Evolutionary conservation across 2,797 vertebrate genomes (phyloP).

Genomic region (Salmo trutta): DNA sequence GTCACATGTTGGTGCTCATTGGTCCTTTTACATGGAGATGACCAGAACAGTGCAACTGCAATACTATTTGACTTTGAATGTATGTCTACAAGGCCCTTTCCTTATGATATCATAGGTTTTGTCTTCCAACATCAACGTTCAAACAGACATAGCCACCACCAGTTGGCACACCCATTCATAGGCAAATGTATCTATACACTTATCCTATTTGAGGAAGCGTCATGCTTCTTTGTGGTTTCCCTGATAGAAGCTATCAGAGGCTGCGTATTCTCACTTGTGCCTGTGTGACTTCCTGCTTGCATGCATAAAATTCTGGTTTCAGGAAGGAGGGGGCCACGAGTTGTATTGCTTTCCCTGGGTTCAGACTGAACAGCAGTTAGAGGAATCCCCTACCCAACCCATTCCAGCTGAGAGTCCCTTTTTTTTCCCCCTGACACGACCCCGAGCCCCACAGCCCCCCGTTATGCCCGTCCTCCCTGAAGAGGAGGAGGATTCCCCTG

Average conservation of each 20-base stretch:
- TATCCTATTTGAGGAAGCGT: background rate
- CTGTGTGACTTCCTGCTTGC: constrained; percentile 9
- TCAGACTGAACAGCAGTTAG: constrained; percentile 49
- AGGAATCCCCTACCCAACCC: constrained; percentile 53
- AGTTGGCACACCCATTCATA: background rate
- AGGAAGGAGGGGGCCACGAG: constrained; percentile 68
- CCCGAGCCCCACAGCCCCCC: constrained; percentile 64
- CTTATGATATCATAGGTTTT: background rate
- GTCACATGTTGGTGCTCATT: too few species aligned
- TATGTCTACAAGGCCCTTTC: background rate
- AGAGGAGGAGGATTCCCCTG: constrained; percentile 88
- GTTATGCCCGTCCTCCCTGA: constrained; percentile 93
- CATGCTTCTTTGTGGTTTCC: background rate
- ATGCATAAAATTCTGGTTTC: constrained; percentile 56
- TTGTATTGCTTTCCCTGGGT: constrained; percentile 61
- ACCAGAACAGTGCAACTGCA: background rate
- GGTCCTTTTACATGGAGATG: too few species aligned
- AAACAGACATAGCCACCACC: background rate
- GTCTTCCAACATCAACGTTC: background rate
- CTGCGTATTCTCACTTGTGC: background rate
- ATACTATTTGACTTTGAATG: background rate
- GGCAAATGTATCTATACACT: background rate
- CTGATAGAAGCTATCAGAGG: background rate
- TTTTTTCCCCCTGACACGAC: constrained; percentile 67
- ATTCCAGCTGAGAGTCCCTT: constrained; percentile 48